phyloP scores from a whole-genome alignment of 1,140 invertebrate genomes.

The Papilio aristodemus region DNA sequence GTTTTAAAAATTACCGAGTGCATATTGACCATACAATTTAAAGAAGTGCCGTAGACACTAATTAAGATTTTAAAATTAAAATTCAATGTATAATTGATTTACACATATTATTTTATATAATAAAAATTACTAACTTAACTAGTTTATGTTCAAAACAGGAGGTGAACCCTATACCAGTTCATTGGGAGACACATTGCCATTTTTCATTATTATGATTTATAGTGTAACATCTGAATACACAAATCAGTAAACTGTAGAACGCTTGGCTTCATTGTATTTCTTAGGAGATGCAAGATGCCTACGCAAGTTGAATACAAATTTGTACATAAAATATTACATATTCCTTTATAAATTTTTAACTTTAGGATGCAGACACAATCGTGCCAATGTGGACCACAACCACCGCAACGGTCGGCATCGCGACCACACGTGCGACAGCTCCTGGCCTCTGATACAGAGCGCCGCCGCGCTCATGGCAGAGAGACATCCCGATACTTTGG shows the following conservation, averaged over 20 bases:
- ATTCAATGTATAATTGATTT: not conserved
- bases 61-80: no score
- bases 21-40: not conserved
- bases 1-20: not conserved
- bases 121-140: no score
- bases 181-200: no score
- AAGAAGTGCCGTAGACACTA: no score
- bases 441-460: constrained; percentile 73
- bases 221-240: no score
- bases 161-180: no score
- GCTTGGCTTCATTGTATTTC: no score
- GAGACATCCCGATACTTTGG: constrained; percentile 68
- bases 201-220: no score
- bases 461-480: constrained; percentile 70
- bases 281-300: no score
- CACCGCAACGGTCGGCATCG: constrained; percentile 69
- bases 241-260: no score
- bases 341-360: constrained; percentile 9
- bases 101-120: no score
- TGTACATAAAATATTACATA: not conserved
- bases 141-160: no score
- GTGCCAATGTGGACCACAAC: constrained; percentile 63
- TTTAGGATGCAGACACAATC: constrained; percentile 66
- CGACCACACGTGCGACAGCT: constrained; percentile 73
- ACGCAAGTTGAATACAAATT: not conserved